Conservation (phyloP, 2,113 vertebrate species). For the Puma concolor region DNA sequence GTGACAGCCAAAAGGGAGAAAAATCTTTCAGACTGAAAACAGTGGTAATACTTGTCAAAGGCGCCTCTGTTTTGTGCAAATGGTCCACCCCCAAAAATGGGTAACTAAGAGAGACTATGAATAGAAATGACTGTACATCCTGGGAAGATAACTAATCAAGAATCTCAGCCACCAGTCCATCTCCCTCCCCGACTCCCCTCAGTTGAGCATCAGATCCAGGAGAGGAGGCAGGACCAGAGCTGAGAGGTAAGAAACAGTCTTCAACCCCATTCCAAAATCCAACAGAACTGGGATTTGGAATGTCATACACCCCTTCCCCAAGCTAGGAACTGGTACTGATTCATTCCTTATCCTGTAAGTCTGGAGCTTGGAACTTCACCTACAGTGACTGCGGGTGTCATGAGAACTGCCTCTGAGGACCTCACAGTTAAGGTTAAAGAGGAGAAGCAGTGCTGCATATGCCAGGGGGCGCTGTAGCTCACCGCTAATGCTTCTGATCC, state of each 20-base stretch:
- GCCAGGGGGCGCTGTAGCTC: not conserved
- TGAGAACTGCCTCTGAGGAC: not conserved
- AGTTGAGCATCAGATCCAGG: not conserved
- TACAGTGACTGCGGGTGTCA: not conserved
- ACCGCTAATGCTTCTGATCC: not conserved
- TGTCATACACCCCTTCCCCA: not conserved
- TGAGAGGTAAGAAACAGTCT: constrained; percentile 22
- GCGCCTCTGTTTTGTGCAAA: constrained; percentile 20
- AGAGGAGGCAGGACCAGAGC: constrained; percentile 14
- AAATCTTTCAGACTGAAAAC: not conserved
- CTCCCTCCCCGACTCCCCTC: not conserved
- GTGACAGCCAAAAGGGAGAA: not conserved
- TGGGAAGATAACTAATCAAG: not conserved
- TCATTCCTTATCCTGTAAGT: not conserved
- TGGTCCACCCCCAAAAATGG: not conserved
- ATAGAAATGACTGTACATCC: not conserved
- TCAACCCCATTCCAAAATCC: not conserved
- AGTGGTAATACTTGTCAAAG: constrained; percentile 18
- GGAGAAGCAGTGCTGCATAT: not conserved
- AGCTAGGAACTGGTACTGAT: not conserved
- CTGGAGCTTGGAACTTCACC: not conserved
- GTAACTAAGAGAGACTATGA: not conserved
- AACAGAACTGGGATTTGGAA: not conserved
- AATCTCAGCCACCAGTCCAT: not conserved
- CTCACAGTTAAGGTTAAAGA: not conserved